phyloP scores from a whole-genome alignment of 2,113 vertebrate genomes.

The Atrichornis clamosus region DNA sequence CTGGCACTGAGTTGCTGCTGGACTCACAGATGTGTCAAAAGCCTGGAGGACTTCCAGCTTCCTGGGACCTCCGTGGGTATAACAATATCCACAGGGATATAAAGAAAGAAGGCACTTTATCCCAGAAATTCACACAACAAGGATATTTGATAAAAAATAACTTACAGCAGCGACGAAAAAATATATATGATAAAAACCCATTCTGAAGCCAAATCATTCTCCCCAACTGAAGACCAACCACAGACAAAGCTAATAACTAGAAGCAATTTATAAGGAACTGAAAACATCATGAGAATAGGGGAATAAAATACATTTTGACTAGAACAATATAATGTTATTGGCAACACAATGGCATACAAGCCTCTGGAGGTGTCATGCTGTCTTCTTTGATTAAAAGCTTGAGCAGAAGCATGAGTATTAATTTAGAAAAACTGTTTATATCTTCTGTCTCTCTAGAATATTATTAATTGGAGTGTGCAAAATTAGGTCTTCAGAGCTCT shows the following conservation, averaged over 20 bases:
- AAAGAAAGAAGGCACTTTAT: background rate
- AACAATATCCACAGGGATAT: background rate
- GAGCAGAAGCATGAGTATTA: slow-evolving; percentile 38
- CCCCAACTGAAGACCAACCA: slow-evolving; percentile 1
- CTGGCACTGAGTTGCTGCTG: background rate
- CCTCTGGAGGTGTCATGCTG: slow-evolving; percentile 40
- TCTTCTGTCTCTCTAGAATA: slow-evolving; percentile 18
- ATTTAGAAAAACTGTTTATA: slow-evolving; percentile 44
- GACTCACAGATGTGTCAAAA: background rate
- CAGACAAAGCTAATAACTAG: slow-evolving; percentile 31
- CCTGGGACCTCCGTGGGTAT: background rate
- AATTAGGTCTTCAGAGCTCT: slow-evolving; percentile 15
- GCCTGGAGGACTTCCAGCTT: background rate
- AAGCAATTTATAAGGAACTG: background rate
- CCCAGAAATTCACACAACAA: background rate
- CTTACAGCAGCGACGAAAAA: background rate
- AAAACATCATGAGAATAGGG: background rate
- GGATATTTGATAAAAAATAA: background rate
- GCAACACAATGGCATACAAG: slow-evolving; percentile 17
- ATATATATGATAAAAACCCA: background rate
- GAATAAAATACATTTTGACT: background rate
- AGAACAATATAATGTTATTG: background rate
- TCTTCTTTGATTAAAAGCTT: slow-evolving; percentile 59
- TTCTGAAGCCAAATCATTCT: background rate
- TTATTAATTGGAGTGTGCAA: slow-evolving; percentile 42